Evolutionary conservation across 2,797 vertebrate species (phyloP), one percentile per base, ranked within the genome.

Genomic region (Xenops minutus): DNA sequence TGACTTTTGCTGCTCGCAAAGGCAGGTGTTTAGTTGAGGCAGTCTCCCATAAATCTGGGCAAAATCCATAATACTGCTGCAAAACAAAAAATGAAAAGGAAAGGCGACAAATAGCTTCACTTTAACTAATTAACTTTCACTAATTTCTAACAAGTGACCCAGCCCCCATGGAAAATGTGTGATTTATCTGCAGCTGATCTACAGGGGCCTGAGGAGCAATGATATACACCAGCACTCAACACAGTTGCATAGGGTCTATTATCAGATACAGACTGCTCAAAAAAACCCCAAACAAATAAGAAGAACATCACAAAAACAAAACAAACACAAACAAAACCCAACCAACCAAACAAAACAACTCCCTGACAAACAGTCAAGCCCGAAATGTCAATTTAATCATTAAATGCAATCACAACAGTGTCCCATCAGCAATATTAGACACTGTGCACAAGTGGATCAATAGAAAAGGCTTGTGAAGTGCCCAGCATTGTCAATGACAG

Each of bases 41-140:
- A 91, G 68, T 10, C 56, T 75, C 81, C 83, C 68, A 56, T 80
- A 95, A 97, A 96, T 92, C 86, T 92, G 89, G 81, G 88, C 32
- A 84, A 92, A 85, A 92, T 36, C 69, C 88, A 77, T 36, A 82
- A 71, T 3, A 10, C 69, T 85, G 75, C 88, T 75, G 62, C 78
- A 83, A 76, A 30, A 58, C 11, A 1, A 61, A 95, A 93, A 95
- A 92, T 58, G 56, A 73, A 58, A 87, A 78, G 92, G 55, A 61
- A 89, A 88, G 43, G 74, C 44, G 17, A 93, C 87, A 94, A 94
- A 96, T 49, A 83, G 61, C 58, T 85, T 71, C 67, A 81, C 56
- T 73, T 48, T 68, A n/a, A n/a, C n/a, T n/a, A n/a, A n/a, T n/a
- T n/a, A n/a, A n/a, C n/a, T n/a, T n/a, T n/a, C n/a, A n/a, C n/a